Evolutionary conservation across 2,888 invertebrate species (phyloP), one percentile per base, ranked within the genome.

Genomic region (Drosophila kokeensis): DNA sequence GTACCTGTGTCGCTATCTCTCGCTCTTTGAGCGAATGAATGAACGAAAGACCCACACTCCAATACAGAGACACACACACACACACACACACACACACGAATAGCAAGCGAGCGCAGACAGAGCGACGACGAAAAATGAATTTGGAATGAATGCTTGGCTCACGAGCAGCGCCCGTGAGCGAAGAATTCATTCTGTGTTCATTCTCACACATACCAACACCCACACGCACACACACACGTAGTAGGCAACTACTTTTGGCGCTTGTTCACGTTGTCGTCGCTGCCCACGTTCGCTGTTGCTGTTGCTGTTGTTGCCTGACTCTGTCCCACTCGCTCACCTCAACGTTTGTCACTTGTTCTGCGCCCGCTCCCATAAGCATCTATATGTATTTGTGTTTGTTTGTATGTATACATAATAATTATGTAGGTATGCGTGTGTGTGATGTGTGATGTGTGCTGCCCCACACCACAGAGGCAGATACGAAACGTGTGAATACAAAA

Each of bases 401-500:
- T 61, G 48, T 67, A 24, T 62, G 57, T 8, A 24, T 24, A 15
- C 24, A 45, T 45, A 21, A 24, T 15, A 24, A 24, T 15, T 15
- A 15, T 15, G 45, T 45, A 21, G 48, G 18, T 61, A 52, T 24
- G 21, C 24, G 38, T 55, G 55, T 29, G 5, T 38, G 34, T 38
- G 55, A 49, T 63, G 67, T 74, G 38, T 32, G 60, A 49, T 63
- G 67, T 74, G 38, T 32, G 60, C 60, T 63, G 67, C 32, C 63
- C 58, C 61, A 64, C 65, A 69, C 52, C 49, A 61, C 24, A 15
- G 67, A 24, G 34, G 66, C 58, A 54, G 72, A 49, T 52, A 63
- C 69, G 50, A 73, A 86, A 89, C 77, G 87, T 88, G 89, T 90
- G 90, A 87, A 87, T 84, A 84, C 87, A 69, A 89, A 89, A 87